Evolutionary conservation across 35 echinoderm and acorn worm genomes (phyloP).

Genomic region (Lytechinus pictus): DNA sequence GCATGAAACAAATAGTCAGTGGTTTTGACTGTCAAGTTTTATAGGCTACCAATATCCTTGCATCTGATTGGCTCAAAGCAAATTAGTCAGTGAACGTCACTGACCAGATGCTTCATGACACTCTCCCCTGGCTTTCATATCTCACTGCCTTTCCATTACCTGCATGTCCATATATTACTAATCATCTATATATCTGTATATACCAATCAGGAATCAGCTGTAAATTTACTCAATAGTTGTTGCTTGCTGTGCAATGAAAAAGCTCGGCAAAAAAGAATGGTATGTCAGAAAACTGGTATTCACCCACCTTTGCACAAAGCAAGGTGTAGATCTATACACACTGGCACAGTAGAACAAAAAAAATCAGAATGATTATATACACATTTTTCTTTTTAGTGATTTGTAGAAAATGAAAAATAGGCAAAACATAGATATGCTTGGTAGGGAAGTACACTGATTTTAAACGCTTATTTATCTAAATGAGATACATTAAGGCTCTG

Average conservation of each 20-base stretch:
- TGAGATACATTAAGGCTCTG: no score
- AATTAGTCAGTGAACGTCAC: no score
- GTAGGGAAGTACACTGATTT: no score
- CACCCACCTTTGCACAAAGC: neutral
- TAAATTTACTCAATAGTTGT: conserved; percentile 35
- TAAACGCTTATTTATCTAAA: no score
- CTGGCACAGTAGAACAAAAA: neutral
- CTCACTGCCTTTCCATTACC: neutral
- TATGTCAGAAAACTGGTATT: conserved; percentile 13
- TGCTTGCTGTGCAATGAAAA: conserved; percentile 42
- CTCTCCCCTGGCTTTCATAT: neutral
- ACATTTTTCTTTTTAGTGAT: neutral
- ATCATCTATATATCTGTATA: neutral
- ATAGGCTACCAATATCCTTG: no score
- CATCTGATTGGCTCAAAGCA: no score
- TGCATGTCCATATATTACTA: neutral
- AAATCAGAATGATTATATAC: no score
- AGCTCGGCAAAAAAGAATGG: conserved; percentile 5
- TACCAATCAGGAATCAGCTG: conserved; percentile 13
- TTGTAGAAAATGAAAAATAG: neutral
- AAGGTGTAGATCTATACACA: neutral
- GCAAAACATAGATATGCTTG: neutral
- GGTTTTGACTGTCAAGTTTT: no score
- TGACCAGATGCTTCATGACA: no score
- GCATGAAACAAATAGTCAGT: no score